Base-by-base conservation (phyloP, 2,113 vertebrate genomes). In the Zosterops pallidus region DNA sequence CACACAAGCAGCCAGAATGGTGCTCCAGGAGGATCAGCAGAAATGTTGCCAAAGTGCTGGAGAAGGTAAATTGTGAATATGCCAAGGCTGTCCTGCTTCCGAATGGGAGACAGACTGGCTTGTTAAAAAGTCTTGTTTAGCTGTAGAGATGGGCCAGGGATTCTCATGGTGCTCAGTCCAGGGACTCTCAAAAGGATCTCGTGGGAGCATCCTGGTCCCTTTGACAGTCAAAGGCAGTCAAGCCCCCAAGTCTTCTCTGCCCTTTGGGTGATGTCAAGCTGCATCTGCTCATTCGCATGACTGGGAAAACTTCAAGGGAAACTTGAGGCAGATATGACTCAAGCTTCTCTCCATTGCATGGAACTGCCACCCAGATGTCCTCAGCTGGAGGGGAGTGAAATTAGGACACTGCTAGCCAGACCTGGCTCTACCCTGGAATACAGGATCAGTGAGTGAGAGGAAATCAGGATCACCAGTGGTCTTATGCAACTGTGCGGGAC, bases 211-310 rank as follows among this genome's bases (percentile, higher is more conserved):
- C n/a, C 33, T 80, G 55, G 52, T 90, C 33, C 28, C 16, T 90
- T 41, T 92, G 56, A 72, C 57, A 63, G 56, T 59, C 68, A 79
- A 50, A 89, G 77, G 33, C 12, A 3, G 20, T 46, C 71, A 82
- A 56, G 42, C 35, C n/a, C 6, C 16, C 23, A 41, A 67, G 75
- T 77, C 29, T 37, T 69, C 33, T 79, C 49, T 91, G 84, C 65
- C 70, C 35, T 89, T 79, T 53, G 72, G 64, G 69, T 86, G 64
- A 67, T 94, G 72, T 91, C 76, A 86, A 39, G 52, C 52, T 78
- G 37, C 24, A 78, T 92, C 86, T 90, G 50, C 56, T 89, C 52
- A 41, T 55, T 81, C 1, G 0, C 31, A 14, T 74, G 41, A 41
- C 22, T 55, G 41, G 37, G 26, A 63, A 78, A 67, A 75, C 29